phyloP scores from a whole-genome alignment of 1,140 invertebrate genomes.

The Meloidogyne chitwoodi region DNA sequence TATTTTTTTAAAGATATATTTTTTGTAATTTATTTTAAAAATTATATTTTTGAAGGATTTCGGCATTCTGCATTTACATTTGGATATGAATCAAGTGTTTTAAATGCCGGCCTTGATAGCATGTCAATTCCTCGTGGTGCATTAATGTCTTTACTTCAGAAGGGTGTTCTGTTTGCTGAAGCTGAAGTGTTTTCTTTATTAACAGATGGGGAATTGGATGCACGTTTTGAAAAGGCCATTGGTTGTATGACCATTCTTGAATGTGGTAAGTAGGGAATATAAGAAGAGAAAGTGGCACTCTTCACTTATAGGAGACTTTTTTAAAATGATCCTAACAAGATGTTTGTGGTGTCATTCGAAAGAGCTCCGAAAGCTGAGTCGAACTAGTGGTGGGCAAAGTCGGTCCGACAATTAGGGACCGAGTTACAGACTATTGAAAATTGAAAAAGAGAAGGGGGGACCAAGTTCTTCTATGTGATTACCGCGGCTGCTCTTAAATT shows the following conservation, averaged over 20 bases:
- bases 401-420: no score
- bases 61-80: slow-evolving; percentile 31
- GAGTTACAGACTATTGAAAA: no score
- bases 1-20: no score
- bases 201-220: slow-evolving; percentile 25
- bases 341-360: no score
- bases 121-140: slow-evolving; percentile 32
- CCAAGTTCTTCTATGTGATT: no score
- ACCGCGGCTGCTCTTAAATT: no score
- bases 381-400: no score
- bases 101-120: slow-evolving; percentile 30
- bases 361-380: no score
- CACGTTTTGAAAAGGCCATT: slow-evolving; percentile 30
- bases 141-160: slow-evolving; percentile 28
- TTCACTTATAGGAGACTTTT: no score
- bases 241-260: slow-evolving; percentile 33
- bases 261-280: slow-evolving; percentile 22
- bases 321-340: no score
- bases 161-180: slow-evolving; percentile 31
- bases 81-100: slow-evolving; percentile 30
- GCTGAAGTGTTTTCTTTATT: slow-evolving; percentile 30
- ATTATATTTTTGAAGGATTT: slow-evolving; percentile 15
- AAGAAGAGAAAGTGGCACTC: no score
- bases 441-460: no score
- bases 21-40: not conserved